Evolutionary conservation across 2,888 invertebrate genomes (phyloP).

Genomic region (Hirtodrosophila duncani): DNA sequence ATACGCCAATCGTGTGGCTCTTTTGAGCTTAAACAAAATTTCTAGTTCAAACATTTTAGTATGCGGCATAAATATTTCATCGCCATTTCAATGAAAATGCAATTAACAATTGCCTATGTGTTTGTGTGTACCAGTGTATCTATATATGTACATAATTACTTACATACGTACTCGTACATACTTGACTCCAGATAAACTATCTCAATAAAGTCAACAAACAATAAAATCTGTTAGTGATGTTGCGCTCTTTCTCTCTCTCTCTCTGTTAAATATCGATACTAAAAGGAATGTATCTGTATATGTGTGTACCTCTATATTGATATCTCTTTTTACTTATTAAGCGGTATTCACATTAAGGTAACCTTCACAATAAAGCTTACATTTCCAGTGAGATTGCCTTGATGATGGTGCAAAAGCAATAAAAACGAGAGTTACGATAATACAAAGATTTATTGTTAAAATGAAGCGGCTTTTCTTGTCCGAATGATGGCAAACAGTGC

Average conservation of each 20-base stretch:
- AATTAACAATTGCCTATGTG: slow-evolving; percentile 55
- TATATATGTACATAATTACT: not conserved
- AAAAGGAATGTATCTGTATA: slow-evolving; percentile 19
- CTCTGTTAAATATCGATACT: slow-evolving; percentile 22
- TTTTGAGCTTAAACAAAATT: slow-evolving; percentile 2
- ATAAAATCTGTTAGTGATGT: no score
- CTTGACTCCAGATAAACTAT: slow-evolving; percentile 48
- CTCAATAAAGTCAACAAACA: slow-evolving; percentile 50
- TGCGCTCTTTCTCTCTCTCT: no score
- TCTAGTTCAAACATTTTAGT: not conserved
- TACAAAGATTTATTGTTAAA: not conserved
- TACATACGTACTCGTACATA: slow-evolving; percentile 13
- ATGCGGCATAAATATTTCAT: slow-evolving; percentile 49
- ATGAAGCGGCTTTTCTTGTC: not conserved
- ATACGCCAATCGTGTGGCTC: no score
- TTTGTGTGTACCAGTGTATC: no score
- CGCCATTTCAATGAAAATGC: slow-evolving; percentile 64
- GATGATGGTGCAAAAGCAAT: slow-evolving; percentile 4
- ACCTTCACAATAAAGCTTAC: slow-evolving; percentile 5
- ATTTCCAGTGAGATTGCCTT: not conserved
- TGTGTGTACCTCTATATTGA: slow-evolving; percentile 27
- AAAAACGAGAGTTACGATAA: not conserved
- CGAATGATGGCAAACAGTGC: not conserved
- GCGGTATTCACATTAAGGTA: slow-evolving; percentile 11
- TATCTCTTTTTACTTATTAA: slow-evolving; percentile 14